Evolutionary conservation across 2,797 vertebrate species (phyloP).

Genomic region (Intellagama lesueurii): DNA sequence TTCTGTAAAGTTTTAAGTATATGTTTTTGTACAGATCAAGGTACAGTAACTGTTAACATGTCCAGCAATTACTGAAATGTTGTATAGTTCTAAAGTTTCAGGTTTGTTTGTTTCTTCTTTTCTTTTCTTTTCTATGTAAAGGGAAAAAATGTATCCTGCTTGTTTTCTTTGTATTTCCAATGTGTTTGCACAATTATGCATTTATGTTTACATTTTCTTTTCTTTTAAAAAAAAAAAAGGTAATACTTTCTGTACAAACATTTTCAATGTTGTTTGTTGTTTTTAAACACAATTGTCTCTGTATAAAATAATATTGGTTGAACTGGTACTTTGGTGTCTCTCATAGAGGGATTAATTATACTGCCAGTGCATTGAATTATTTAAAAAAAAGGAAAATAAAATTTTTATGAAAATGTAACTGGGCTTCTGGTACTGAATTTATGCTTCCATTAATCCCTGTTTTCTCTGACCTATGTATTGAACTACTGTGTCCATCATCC

Average conservation of each 20-base stretch:
- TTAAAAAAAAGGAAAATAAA: conserved; percentile 84
- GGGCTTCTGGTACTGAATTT: conserved; percentile 64
- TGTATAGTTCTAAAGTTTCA: conserved; percentile 83
- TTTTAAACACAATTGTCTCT: conserved; percentile 94
- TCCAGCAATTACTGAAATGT: conserved; percentile 84
- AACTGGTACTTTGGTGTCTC: conserved; percentile 81
- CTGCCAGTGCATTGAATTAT: conserved; percentile 84
- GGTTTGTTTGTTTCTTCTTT: conserved; percentile 59
- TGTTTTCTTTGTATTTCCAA: conserved; percentile 89
- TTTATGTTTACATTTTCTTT: conserved; percentile 83
- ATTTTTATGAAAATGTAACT: conserved; percentile 83
- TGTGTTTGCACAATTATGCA: conserved; percentile 88
- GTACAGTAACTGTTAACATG: conserved; percentile 80
- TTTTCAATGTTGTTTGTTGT: conserved; percentile 93
- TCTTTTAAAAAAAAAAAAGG: conserved; percentile 75
- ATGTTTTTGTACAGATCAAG: conserved; percentile 85
- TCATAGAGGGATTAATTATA: conserved; percentile 84
- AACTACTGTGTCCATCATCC: background rate
- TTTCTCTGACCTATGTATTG: background rate
- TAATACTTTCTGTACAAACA: conserved; percentile 92
- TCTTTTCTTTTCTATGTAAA: conserved; percentile 80
- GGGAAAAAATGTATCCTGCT: conserved; percentile 82
- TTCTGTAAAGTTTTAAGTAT: conserved; percentile 83
- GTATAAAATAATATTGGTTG: conserved; percentile 92
- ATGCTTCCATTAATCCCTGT: background rate